Evolutionary conservation across 2,113 vertebrate species (phyloP).

Genomic region (Tragelaphus strepsiceros): DNA sequence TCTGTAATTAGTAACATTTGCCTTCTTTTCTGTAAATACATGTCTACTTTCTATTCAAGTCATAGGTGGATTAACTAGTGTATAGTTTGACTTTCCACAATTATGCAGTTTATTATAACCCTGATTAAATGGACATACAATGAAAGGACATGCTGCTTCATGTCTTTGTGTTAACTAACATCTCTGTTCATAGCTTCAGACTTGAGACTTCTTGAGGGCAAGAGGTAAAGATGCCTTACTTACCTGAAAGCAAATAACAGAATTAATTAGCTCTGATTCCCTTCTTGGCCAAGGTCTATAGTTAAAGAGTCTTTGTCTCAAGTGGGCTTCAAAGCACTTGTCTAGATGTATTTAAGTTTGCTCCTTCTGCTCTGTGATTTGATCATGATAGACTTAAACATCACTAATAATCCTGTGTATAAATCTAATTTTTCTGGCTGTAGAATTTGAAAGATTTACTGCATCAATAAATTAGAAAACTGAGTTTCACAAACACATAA

Average conservation of each 20-base stretch:
- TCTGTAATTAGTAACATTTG: background rate
- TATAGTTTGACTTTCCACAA: background rate
- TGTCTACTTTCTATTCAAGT: background rate
- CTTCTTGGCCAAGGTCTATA: background rate
- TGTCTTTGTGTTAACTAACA: background rate
- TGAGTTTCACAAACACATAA: constrained; percentile 6
- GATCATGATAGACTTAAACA: background rate
- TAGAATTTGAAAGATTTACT: background rate
- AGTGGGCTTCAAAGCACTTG: background rate
- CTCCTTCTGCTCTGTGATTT: background rate
- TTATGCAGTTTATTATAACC: background rate
- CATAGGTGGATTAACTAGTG: background rate
- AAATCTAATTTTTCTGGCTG: constrained; percentile 8
- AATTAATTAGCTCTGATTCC: background rate
- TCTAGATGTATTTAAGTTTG: background rate
- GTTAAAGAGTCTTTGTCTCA: background rate
- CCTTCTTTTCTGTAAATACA: background rate
- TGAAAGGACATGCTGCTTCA: background rate
- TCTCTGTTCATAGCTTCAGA: background rate
- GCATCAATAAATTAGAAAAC: constrained; percentile 24
- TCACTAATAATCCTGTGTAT: background rate
- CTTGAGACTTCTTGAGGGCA: background rate
- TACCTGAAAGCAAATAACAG: background rate
- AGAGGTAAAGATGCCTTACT: background rate
- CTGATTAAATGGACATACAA: background rate